phyloP scores from a whole-genome alignment of 2,113 vertebrate species.

The Corythoichthys intestinalis region DNA sequence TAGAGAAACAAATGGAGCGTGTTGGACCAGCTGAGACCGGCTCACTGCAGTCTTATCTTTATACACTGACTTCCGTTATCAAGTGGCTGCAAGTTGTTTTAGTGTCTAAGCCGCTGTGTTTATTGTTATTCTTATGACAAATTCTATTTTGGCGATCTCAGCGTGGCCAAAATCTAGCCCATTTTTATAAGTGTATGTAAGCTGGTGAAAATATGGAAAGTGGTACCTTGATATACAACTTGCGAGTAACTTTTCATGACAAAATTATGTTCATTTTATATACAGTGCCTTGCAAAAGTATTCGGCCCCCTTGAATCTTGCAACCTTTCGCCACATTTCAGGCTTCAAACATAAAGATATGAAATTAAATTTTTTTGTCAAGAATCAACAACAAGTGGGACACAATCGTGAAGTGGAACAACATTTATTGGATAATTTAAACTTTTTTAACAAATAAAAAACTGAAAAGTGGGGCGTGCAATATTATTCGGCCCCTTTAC shows the following conservation, averaged over 20 bases:
- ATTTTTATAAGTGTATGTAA: background rate
- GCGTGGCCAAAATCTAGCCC: background rate
- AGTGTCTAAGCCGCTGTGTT: background rate
- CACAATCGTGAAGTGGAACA: too few species aligned
- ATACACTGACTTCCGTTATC: background rate
- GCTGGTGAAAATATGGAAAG: background rate
- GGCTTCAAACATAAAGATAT: too few species aligned
- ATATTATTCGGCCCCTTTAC: too few species aligned
- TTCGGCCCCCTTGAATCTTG: too few species aligned
- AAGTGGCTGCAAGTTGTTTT: background rate
- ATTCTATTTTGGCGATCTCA: background rate
- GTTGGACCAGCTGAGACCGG: conserved; percentile 25
- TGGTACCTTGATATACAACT: conserved; percentile 12
- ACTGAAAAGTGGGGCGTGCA: too few species aligned
- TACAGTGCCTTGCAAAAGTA: too few species aligned
- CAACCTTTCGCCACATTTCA: too few species aligned
- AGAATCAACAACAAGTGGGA: too few species aligned
- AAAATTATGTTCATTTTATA: too few species aligned
- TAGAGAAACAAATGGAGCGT: conserved; percentile 33
- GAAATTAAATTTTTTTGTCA: too few species aligned
- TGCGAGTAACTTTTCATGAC: background rate
- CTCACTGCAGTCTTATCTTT: conserved; percentile 6
- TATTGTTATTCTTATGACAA: background rate
- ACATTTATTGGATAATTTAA: too few species aligned
- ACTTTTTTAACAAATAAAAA: too few species aligned